Conservation (phyloP, 2,113 vertebrate genomes). For the Uria lomvia region DNA sequence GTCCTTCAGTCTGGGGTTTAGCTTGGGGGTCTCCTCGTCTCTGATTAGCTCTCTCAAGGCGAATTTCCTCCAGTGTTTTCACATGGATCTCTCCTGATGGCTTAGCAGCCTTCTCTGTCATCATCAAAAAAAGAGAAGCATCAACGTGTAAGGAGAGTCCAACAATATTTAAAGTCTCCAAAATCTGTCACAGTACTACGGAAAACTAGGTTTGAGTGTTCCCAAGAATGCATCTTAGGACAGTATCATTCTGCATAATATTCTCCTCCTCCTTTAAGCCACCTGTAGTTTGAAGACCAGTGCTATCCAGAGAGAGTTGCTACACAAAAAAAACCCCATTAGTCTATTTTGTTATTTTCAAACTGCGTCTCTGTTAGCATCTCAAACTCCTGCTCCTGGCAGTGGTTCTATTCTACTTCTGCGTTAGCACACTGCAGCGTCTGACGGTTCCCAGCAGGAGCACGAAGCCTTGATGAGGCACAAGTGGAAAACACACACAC, state of each 20-base stretch:
- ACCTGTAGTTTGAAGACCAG: neutral
- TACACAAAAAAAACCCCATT: neutral
- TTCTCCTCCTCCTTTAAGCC: neutral
- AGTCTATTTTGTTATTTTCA: neutral
- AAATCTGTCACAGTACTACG: neutral
- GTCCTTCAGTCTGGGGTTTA: conserved; percentile 21
- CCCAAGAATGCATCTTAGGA: neutral
- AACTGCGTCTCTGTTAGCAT: neutral
- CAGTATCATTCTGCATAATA: neutral
- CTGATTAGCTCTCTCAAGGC: conserved; percentile 82
- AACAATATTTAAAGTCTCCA: neutral
- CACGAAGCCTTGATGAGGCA: neutral
- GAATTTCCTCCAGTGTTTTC: conserved; percentile 93
- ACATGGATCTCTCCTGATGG: conserved; percentile 79
- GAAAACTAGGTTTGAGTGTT: neutral
- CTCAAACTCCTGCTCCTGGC: neutral
- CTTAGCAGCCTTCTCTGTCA: conserved; percentile 62
- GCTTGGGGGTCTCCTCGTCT: conserved; percentile 60
- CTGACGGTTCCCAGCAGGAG: neutral
- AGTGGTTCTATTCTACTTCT: neutral
- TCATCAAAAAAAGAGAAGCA: neutral
- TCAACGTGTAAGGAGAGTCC: neutral
- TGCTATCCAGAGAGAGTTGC: neutral
- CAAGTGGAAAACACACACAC: neutral
- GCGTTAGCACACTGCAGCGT: neutral